Conservation (phyloP, 2,113 vertebrate species). For the Pleuronectes platessa region DNA sequence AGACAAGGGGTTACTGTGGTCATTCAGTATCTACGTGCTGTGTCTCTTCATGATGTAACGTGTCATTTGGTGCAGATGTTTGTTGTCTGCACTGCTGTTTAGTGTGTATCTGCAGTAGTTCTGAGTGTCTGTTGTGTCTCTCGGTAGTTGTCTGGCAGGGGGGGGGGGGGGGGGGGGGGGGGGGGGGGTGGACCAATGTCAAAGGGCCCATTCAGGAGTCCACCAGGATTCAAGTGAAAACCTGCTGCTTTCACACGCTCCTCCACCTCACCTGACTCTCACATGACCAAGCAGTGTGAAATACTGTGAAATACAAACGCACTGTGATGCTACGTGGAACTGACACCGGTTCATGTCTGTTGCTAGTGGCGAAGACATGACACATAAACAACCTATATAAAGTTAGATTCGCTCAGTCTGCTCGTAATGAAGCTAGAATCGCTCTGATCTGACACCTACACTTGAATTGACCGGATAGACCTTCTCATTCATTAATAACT, state of each 20-base stretch:
- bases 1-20: too few species aligned
- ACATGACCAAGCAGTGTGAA: constrained; percentile 47
- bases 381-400: background rate
- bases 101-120: too few species aligned
- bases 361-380: background rate
- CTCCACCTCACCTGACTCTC: constrained; percentile 54
- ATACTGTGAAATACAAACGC: background rate
- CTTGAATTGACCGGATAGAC: background rate
- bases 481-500: background rate
- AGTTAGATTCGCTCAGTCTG: background rate
- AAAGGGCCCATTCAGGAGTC: too few species aligned
- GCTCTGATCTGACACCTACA: background rate
- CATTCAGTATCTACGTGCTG: too few species aligned
- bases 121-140: too few species aligned
- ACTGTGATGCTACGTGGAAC: background rate
- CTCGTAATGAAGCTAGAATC: background rate
- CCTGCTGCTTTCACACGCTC: background rate
- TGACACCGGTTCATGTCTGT: background rate
- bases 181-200: too few species aligned
- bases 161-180: too few species aligned
- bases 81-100: too few species aligned
- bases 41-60: too few species aligned
- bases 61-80: too few species aligned
- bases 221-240: background rate
- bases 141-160: too few species aligned